Base-by-base conservation (phyloP, 2,113 vertebrate genomes). In the Mungos mungo region DNA sequence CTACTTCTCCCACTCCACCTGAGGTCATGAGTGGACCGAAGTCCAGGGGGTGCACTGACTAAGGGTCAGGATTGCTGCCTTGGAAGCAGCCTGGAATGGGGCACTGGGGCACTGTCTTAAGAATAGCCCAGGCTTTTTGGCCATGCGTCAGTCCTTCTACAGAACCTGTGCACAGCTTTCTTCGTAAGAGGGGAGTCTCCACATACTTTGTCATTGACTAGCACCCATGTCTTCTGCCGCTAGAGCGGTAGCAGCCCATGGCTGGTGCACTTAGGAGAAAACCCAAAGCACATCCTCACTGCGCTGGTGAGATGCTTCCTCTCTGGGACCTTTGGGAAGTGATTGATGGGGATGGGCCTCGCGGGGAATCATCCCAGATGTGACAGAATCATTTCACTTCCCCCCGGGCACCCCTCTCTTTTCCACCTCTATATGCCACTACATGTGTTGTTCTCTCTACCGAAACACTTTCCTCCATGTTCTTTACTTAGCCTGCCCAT, bases 321-420 rank as follows among this genome's bases (percentile, higher is more conserved):
- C 14, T 31, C 21, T n/a, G 57, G 50, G 47, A 8, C 41, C 3
- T 60, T 52, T 38, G 2, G 47, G 68, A 79, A 29, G 47, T 52
- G 71, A 18, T 45, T 82, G 33, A 9, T 33, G 33, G 11, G 60
- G 57, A 92, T 14, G 54, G 16, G 23, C 77, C 8, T 65, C 0
- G 0, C 0, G 0, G 63, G 25, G 79, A 38, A 19, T n/a, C 47
- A 6, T 25, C 19, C 79, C 72, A 21, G 65, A 57, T 65, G 50
- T 35, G 2, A 60, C 18, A 23, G 76, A 29, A 45, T 33, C 15
- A 7, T 1, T 25, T 71, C 5, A 6, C 21, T 88, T 29, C 23
- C 23, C 60, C 45, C 12, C 12, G 5, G 52, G 65, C 65, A 15
- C 21, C 33, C 2, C 15, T 82, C 29, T 86, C 7, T 54, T 33